These are phyloP conservation scores for Drosophila pachea DNA, from an alignment of 1,140 invertebrate genomes.

Conservation along the genomic window DNA sequence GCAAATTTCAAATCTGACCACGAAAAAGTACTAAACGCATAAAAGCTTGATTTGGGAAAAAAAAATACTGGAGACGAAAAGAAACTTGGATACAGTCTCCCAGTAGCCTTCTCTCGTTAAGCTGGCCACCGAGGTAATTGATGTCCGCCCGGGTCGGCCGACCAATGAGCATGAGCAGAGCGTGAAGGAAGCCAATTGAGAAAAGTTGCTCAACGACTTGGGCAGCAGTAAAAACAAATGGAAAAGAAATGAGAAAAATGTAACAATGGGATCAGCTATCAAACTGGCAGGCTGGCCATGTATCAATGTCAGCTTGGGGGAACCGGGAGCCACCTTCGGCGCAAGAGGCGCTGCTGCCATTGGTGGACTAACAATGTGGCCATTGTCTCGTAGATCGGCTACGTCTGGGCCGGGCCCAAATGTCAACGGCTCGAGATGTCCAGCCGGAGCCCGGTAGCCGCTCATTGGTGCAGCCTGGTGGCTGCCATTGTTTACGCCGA, in stretches of 20 bases:
- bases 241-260: constrained; percentile 27
- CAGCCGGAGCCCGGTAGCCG: constrained; percentile 34
- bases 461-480: constrained; percentile 50
- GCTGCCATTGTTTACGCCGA: constrained; percentile 58
- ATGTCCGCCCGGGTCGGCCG: constrained; percentile 33
- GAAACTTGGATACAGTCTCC: background rate
- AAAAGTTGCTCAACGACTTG: constrained; percentile 43
- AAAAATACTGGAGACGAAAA: background rate
- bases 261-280: constrained; percentile 73
- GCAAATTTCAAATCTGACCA: background rate
- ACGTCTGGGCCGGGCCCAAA: constrained; percentile 40
- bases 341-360: constrained; percentile 37
- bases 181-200: constrained; percentile 38
- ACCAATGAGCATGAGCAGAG: constrained; percentile 48
- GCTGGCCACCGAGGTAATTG: constrained; percentile 21
- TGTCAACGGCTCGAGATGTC: constrained; percentile 54
- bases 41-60: background rate
- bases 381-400: constrained; percentile 45
- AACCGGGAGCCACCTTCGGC: constrained; percentile 46
- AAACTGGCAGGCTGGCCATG: constrained; percentile 65
- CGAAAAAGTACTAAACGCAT: background rate
- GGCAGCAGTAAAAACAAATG: constrained; percentile 5
- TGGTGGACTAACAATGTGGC: constrained; percentile 52
- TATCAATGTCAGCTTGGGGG: constrained; percentile 65
- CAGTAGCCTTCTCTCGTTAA: background rate